Percentiles rank a stretch among this genome's conserved stretches.
Evolutionary conservation across 1,140 invertebrate species (phyloP).

Genomic region (Holotrichia oblita): DNA sequence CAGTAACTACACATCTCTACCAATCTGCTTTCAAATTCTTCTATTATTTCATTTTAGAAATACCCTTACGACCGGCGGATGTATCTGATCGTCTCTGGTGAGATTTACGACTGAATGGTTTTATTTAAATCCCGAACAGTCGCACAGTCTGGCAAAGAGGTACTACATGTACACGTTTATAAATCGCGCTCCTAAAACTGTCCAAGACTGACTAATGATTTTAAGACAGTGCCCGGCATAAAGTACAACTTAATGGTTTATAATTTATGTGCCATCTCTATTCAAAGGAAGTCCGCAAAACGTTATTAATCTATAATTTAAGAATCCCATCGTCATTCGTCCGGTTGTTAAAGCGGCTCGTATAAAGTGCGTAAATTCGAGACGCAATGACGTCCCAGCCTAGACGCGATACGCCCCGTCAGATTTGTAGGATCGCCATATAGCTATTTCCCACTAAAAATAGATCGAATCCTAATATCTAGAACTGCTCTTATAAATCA

Average conservation of each 20-base stretch:
- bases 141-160: background rate
- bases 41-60: no score
- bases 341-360: constrained; percentile 4
- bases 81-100: background rate
- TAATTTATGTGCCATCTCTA: constrained; percentile 31
- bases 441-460: background rate
- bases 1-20: no score
- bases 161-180: background rate
- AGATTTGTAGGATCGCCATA: background rate
- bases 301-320: constrained; percentile 36
- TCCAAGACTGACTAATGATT: constrained; percentile 33
- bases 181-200: constrained; percentile 24
- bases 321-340: background rate
- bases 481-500: constrained; percentile 7
- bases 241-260: constrained; percentile 29
- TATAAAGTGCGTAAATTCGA: background rate
- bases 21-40: no score
- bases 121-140: constrained; percentile 1
- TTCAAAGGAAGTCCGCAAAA: constrained; percentile 31
- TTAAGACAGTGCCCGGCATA: background rate
- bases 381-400: background rate
- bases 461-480: background rate
- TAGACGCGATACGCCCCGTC: background rate
- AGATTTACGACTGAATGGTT: background rate
- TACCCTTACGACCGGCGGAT: background rate